Conservation (phyloP, 2,113 vertebrate species). For the Ellobius talpinus region DNA sequence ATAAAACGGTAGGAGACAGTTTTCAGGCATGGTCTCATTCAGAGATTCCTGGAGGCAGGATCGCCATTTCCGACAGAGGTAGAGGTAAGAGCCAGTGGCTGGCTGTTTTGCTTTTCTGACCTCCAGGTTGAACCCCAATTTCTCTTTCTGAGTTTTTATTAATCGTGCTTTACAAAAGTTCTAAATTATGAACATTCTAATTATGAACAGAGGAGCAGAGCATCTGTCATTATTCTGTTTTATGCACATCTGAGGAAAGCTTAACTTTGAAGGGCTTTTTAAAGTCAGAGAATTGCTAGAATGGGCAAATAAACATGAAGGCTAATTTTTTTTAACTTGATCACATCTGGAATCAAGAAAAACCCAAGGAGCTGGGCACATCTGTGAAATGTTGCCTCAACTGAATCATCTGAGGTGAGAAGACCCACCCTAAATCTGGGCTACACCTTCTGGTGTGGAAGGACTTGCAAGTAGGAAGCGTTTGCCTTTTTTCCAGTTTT, state of each 20-base stretch:
- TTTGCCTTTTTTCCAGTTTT: not conserved
- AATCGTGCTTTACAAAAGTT: not conserved
- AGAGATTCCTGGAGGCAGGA: too few species aligned
- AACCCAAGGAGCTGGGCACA: not conserved
- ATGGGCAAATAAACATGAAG: not conserved
- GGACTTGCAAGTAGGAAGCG: not conserved
- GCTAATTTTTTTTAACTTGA: not conserved
- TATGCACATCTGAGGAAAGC: not conserved
- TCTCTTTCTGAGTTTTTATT: too few species aligned
- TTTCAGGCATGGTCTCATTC: too few species aligned
- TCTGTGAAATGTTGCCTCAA: not conserved
- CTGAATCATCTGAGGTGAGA: not conserved
- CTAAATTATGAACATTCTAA: slow-evolving; percentile 51
- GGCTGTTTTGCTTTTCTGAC: too few species aligned
- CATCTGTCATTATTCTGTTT: not conserved
- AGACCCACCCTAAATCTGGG: not conserved
- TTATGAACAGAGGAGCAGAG: slow-evolving; percentile 19
- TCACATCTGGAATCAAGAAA: not conserved
- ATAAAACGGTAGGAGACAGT: too few species aligned
- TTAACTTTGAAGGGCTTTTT: slow-evolving; percentile 29
- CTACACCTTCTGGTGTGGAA: too few species aligned
- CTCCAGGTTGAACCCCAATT: too few species aligned
- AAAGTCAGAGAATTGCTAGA: slow-evolving; percentile 19
- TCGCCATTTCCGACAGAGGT: too few species aligned
- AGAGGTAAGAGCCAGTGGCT: too few species aligned